Base-by-base conservation (phyloP, 64 coral and sea anemone species). In the Porites australiensis region DNA sequence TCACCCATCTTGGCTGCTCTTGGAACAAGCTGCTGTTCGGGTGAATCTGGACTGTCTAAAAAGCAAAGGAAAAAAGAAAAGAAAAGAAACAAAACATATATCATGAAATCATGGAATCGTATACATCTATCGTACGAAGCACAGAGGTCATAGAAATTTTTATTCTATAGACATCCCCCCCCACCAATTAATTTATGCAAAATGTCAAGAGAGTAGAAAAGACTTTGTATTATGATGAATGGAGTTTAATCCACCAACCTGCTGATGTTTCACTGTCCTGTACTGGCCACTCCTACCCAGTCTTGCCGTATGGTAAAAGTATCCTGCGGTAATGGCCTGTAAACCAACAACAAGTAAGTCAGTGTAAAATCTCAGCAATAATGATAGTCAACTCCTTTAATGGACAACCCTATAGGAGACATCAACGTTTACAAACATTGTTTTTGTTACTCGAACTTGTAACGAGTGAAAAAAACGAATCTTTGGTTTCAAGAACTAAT, bases 31-130 rank as follows among this genome's bases (percentile, higher is more conserved):
- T 96, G 77, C 98, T 98, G 50, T 95, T 96, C 10, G 94, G 98
- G 37, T 96, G 98, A 61, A 99, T 96, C 97, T 96, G 96, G 11
- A 98, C 97, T n/a, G 97, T 98, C 97, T 98, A 71, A 27, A 89
- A 76, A 48, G 27, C 5, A 57, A 58, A 49, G 4, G 87, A 20
- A 50, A 86, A 16, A 18, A 66, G 15, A 64, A 54, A 46, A 52
- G 37, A 58, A 16, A 44, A 71, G 50, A 70, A 69, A 66, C 13
- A 7, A 55, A 55, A 55, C 53, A 37, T 37, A 37, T 37, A 37
- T 37, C 27, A 37, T 37, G 27, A 37, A 37, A 37, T 37, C 27
- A 37, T 37, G 27, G 1, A 37, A 0, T 37, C 27, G 27, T 37
- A 37, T 37, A 37, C 27, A 37, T 37, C 27, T 37, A 37, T 37